Percentiles rank a stretch among this genome's conserved stretches.
These are phyloP conservation scores for Pheosia tremula DNA, from an alignment of 2,888 invertebrate species.

Conservation along the genomic window DNA sequence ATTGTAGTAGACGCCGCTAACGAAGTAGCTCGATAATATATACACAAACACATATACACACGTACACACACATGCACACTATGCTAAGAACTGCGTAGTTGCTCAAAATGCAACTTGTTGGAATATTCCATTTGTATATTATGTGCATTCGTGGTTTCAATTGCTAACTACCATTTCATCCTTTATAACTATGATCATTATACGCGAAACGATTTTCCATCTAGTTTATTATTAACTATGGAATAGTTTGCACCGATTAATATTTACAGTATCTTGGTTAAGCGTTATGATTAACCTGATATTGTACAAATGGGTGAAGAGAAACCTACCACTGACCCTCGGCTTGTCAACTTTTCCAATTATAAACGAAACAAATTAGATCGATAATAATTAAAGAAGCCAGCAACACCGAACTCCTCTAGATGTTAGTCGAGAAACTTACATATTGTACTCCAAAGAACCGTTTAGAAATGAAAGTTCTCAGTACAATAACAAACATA, in stretches of 20 bases:
- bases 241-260: not conserved
- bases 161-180: conserved; percentile 23
- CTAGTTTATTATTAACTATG: not conserved
- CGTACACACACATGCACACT: conserved; percentile 4
- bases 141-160: conserved; percentile 10
- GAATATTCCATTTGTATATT: conserved; percentile 30
- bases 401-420: too few relatives aligned
- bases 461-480: too few relatives aligned
- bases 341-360: too few relatives aligned
- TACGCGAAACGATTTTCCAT: conserved; percentile 1
- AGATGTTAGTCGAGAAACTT: too few relatives aligned
- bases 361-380: too few relatives aligned
- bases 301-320: too few relatives aligned
- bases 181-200: conserved; percentile 12
- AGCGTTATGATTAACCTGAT: too few relatives aligned
- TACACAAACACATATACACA: conserved; percentile 9
- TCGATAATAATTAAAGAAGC: too few relatives aligned
- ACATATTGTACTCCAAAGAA: too few relatives aligned
- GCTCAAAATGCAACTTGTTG: conserved; percentile 30
- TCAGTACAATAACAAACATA: too few relatives aligned
- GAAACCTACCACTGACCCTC: too few relatives aligned
- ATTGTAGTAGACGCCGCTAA: not conserved
- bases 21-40: conserved; percentile 9
- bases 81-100: not conserved
- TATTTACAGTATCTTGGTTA: too few relatives aligned